A percentile compares a stretch with the other conserved stretches of the same genome.
Conservation (phyloP, 2,888 invertebrate genomes). For the Rhingia rostrata region DNA sequence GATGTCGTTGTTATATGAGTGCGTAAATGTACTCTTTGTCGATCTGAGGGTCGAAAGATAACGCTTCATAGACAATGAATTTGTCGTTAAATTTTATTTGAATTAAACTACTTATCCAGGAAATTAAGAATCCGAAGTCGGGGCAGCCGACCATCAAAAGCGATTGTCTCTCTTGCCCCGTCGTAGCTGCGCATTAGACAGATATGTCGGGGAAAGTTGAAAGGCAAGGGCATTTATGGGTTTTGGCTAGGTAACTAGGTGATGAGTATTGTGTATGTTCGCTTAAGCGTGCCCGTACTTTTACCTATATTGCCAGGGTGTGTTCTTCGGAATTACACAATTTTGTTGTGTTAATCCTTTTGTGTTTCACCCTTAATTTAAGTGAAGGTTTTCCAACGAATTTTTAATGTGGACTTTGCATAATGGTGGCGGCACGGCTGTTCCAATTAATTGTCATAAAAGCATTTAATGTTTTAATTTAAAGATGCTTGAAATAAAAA, state of each 20-base stretch:
- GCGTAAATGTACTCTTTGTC: constrained; percentile 23
- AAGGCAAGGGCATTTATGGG: constrained; percentile 34
- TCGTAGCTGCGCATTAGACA: constrained; percentile 20
- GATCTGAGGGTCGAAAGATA: constrained; percentile 26
- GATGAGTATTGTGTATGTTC: constrained; percentile 22
- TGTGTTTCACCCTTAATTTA: constrained; percentile 30
- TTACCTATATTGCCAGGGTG: background rate
- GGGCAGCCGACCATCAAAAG: constrained; percentile 22
- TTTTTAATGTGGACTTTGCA: constrained; percentile 27
- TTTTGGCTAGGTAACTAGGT: constrained; percentile 40
- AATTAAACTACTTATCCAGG: constrained; percentile 48
- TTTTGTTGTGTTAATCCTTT: constrained; percentile 11
- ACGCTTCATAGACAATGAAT: constrained; percentile 67
- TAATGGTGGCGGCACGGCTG: constrained; percentile 7
- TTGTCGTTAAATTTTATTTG: constrained; percentile 70
- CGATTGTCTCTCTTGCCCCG: constrained; percentile 3
- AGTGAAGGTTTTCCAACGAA: constrained; percentile 14
- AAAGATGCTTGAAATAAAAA: constrained; percentile 1
- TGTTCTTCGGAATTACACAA: constrained; percentile 2
- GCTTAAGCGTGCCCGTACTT: background rate
- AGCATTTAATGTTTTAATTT: constrained; percentile 37
- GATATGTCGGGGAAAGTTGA: constrained; percentile 32
- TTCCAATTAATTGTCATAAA: constrained; percentile 50
- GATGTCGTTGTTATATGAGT: constrained; percentile 5
- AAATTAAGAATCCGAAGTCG: constrained; percentile 30